Evolutionary conservation across 1,140 invertebrate genomes (phyloP), one percentile per base, ranked within the genome.

Genomic region (Hycleus phaleratus): DNA sequence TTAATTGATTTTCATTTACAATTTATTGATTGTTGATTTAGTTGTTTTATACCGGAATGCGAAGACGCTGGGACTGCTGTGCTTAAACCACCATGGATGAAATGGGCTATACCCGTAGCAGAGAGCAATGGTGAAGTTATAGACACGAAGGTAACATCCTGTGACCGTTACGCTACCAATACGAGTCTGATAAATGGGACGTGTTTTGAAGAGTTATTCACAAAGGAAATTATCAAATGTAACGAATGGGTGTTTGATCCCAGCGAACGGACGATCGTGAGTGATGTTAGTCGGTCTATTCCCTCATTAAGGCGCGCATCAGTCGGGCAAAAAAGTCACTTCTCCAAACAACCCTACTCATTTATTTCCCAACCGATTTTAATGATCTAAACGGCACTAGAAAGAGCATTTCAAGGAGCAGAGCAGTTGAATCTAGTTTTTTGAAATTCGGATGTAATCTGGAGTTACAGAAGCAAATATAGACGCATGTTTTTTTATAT

Each of bases 251-350:
- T 83, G 0, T 82, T 76, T 65, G 71, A 71, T 10, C 46, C 70
- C 3, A 46, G 68, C 8, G 80, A 82, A 61, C 65, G 68, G 4
- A 82, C 81, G 0, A 82, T 83, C 62, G 78, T 82, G 0, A 77
- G 77, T 60, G 79, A 82, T 55, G 78, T 79, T 65, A 72, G 71
- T 47, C 12, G 26, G 10, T 11, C 49, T 18, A 18, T 18, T 18
- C 18, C 18, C 18, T 18, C 2, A 1, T 18, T 18, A 18, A 18
- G 18, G 18, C 18, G 0, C 1, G 18, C 18, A 18, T 18, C 18
- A 18, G 18, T 18, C 18, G 18, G 18, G 18, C 18, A 18, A 18
- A 18, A 18, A 18, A 18, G 18, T 18, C 18, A 18, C 18, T 18
- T 18, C 18, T 18, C 12, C 1, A 18, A 18, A 18, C 18, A 18